phyloP scores from a whole-genome alignment of 2,888 invertebrate genomes.

The Lissocephala sabroskyi region DNA sequence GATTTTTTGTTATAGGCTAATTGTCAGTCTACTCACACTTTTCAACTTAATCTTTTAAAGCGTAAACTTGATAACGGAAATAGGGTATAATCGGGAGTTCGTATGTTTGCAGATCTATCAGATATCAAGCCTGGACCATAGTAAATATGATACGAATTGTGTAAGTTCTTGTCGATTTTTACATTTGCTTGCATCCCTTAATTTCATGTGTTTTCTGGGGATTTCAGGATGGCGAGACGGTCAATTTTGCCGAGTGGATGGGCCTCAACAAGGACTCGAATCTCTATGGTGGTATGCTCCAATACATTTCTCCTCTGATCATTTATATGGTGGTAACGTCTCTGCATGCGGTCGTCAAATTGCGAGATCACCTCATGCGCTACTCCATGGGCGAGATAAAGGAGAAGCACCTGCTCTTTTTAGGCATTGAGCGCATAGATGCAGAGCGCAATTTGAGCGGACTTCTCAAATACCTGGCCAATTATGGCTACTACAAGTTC shows the following conservation, averaged over 20 bases:
- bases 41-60: too few species aligned
- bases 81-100: too few species aligned
- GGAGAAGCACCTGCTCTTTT: conserved; percentile 81
- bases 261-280: conserved; percentile 81
- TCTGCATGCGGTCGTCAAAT: conserved; percentile 86
- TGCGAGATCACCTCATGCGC: conserved; percentile 82
- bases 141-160: conserved; percentile 84
- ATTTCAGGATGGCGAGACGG: conserved; percentile 11
- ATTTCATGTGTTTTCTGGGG: too few species aligned
- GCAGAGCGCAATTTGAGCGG: conserved; percentile 87
- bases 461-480: conserved; percentile 89
- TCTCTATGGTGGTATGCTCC: conserved; percentile 75
- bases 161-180: conserved; percentile 73
- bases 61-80: too few species aligned
- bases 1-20: too few species aligned
- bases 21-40: too few species aligned
- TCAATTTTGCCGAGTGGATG: conserved; percentile 85
- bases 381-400: conserved; percentile 72
- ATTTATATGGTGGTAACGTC: conserved; percentile 88
- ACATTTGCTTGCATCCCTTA: neutral
- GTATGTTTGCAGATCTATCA: conserved; percentile 90
- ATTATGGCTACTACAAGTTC: conserved; percentile 97
- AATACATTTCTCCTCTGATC: conserved; percentile 84
- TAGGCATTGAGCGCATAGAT: conserved; percentile 82
- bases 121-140: conserved; percentile 86